These are phyloP conservation scores for Pogona vitticeps DNA, from an alignment of 2,113 vertebrate species.

Conservation along the genomic window DNA sequence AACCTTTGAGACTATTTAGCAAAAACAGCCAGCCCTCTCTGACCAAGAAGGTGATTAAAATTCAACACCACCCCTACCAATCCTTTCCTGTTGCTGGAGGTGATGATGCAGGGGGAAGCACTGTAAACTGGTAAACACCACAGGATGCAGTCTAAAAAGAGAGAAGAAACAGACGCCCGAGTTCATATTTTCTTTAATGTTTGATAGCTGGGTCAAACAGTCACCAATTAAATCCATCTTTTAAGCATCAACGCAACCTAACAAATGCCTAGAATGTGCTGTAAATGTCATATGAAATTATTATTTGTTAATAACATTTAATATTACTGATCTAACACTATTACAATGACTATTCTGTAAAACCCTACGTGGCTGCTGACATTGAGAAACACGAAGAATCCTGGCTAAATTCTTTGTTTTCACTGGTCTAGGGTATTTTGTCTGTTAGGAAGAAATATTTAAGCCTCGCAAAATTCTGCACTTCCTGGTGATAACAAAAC, in stretches of 20 bases:
- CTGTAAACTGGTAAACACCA: slow-evolving; percentile 8
- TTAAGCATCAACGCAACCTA: not conserved
- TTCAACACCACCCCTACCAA: slow-evolving; percentile 29
- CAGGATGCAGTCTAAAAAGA: not conserved
- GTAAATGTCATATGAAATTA: not conserved
- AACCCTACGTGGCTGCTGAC: no score
- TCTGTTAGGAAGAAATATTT: no score
- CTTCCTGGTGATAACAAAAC: no score
- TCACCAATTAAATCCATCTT: not conserved
- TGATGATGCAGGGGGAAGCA: slow-evolving; percentile 20
- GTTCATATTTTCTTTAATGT: not conserved
- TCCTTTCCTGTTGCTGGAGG: slow-evolving; percentile 16
- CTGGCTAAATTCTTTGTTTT: no score
- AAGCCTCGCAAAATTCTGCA: no score
- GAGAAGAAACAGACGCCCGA: not conserved
- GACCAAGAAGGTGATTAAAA: slow-evolving; percentile 48
- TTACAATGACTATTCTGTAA: no score
- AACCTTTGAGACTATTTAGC: slow-evolving; percentile 20
- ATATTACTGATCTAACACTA: no score
- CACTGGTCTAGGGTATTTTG: no score
- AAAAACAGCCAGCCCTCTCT: slow-evolving; percentile 32
- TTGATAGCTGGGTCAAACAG: not conserved
- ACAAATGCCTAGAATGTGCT: not conserved
- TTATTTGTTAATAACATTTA: not conserved
- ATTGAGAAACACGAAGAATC: no score